Percentiles rank a stretch among this genome's conserved stretches.
Evolutionary conservation across 2,113 vertebrate genomes (phyloP).

Genomic region (Erythrolamprus reginae): DNA sequence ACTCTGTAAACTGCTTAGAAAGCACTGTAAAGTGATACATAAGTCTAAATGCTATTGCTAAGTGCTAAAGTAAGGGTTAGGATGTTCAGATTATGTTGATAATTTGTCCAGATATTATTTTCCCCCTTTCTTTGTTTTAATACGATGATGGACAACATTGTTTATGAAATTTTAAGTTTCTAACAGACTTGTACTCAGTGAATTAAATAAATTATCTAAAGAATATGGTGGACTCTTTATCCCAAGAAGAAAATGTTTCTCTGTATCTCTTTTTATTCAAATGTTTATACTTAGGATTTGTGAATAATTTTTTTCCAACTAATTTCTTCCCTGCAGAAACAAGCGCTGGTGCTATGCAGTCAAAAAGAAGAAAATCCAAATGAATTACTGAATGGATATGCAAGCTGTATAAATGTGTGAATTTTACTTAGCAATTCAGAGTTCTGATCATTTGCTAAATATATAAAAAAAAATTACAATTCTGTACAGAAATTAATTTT

Average conservation of each 20-base stretch:
- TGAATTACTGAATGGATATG: constrained; percentile 76
- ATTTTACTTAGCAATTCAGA: constrained; percentile 79
- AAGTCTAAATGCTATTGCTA: no score
- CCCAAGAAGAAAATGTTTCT: not conserved
- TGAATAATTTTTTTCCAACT: constrained; percentile 8
- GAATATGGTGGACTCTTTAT: not conserved
- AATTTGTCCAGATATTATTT: not conserved
- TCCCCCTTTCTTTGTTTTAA: not conserved
- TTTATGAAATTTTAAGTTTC: not conserved
- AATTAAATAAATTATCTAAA: not conserved
- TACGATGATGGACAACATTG: not conserved
- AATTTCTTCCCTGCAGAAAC: constrained; percentile 75
- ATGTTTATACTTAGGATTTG: constrained; percentile 22
- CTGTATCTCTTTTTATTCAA: not conserved
- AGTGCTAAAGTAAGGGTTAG: not conserved
- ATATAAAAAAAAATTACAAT: constrained; percentile 59
- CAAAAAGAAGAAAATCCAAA: constrained; percentile 98
- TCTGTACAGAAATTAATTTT: constrained; percentile 90
- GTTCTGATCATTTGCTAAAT: constrained; percentile 72
- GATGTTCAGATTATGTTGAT: not conserved
- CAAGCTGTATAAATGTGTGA: constrained; percentile 90
- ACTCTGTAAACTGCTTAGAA: no score
- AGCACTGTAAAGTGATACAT: no score
- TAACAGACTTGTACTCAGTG: not conserved
- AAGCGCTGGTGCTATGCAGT: constrained; percentile 89